phyloP scores from a whole-genome alignment of 2,797 vertebrate genomes.

The Okamejei kenojei region DNA sequence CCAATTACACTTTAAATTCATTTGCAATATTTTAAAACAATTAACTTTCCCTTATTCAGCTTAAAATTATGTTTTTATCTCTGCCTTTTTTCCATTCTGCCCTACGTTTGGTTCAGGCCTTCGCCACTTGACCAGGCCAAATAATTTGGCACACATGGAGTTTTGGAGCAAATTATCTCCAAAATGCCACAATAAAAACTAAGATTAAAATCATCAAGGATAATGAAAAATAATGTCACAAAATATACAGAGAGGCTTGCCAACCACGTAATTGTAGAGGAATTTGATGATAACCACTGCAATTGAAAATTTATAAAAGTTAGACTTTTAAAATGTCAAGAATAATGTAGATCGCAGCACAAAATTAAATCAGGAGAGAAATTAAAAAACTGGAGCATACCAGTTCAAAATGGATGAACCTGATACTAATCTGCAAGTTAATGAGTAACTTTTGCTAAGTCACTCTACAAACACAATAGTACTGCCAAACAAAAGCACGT shows the following conservation, averaged over 20 bases:
- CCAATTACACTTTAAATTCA: not conserved
- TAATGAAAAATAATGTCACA: not conserved
- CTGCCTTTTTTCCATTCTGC: not conserved
- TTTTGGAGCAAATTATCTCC: not conserved
- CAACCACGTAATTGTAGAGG: too few relatives aligned
- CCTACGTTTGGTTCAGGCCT: not conserved
- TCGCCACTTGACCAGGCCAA: not conserved
- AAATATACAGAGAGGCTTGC: not conserved
- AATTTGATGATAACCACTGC: too few relatives aligned
- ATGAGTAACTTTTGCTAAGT: not conserved
- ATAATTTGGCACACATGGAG: not conserved
- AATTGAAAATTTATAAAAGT: not conserved
- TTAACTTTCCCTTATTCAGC: not conserved
- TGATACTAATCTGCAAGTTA: not conserved
- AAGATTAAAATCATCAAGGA: not conserved
- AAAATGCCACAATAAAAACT: not conserved
- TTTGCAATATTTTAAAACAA: not conserved
- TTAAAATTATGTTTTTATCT: not conserved
- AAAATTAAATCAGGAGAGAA: not conserved
- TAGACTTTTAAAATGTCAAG: not conserved
- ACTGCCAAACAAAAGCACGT: not conserved
- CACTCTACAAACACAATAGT: not conserved
- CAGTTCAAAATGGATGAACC: not conserved
- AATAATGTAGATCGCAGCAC: not conserved
- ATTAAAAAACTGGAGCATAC: not conserved